phyloP scores from a whole-genome alignment of 2,797 vertebrate species.

The Cheirogaleus major region DNA sequence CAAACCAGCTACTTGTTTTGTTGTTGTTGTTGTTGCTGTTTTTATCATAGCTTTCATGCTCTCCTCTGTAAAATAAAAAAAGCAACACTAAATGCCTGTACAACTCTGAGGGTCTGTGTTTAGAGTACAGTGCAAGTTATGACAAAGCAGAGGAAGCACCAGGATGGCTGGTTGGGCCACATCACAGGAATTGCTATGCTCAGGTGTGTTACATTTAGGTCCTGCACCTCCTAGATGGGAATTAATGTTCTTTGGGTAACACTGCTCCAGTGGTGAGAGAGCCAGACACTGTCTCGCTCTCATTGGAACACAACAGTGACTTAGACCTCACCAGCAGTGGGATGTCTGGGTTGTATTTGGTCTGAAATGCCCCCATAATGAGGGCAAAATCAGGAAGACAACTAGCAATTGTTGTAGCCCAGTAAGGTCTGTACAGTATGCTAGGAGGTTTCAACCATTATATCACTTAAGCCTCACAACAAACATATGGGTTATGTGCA shows the following conservation, averaged over 20 bases:
- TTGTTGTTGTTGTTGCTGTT: too few species aligned
- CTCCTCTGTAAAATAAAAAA: conserved; percentile 29
- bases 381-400: background rate
- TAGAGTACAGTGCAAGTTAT: background rate
- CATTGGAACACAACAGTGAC: background rate
- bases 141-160: background rate
- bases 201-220: background rate
- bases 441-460: background rate
- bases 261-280: background rate
- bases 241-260: conserved; percentile 20
- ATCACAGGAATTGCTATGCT: background rate
- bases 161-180: background rate
- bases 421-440: background rate
- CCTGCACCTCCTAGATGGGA: background rate
- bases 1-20: background rate
- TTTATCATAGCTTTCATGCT: background rate
- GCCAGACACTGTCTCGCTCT: background rate
- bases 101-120: background rate
- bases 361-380: background rate
- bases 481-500: background rate
- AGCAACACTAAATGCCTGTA: background rate
- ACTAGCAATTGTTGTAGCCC: background rate
- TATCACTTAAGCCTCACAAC: background rate
- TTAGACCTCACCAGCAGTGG: background rate
- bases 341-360: background rate